A percentile compares a stretch with the other conserved stretches of the same genome.
Evolutionary conservation across 2,888 invertebrate species (phyloP).

Genomic region (Parapristionchus giblindavisi): DNA sequence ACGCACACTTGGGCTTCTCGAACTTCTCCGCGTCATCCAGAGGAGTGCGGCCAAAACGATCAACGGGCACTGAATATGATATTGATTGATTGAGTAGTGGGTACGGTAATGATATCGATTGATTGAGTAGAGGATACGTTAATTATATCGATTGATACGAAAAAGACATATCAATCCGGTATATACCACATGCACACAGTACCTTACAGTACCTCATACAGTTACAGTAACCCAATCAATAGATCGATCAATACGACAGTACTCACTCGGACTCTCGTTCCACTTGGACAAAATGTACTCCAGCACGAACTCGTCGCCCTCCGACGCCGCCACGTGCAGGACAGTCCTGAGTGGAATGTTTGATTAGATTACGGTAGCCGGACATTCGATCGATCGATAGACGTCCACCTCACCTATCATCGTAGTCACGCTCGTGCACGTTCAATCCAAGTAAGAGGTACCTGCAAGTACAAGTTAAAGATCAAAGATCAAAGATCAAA

Average conservation of each 20-base stretch:
- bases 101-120: conserved; percentile 26
- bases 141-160: too few species aligned
- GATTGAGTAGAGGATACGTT: neutral
- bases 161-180: too few species aligned
- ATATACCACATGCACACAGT: too few species aligned
- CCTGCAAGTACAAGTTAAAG: conserved; percentile 28
- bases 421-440: conserved; percentile 58
- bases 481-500: neutral
- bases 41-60: conserved; percentile 89
- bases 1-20: conserved; percentile 81
- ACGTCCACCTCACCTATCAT: conserved; percentile 49
- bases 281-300: conserved; percentile 57
- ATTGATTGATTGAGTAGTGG: neutral
- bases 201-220: neutral
- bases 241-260: neutral
- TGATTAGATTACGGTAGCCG: neutral
- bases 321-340: conserved; percentile 59
- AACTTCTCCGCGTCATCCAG: conserved; percentile 88
- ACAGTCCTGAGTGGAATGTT: conserved; percentile 37
- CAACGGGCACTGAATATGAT: conserved; percentile 45
- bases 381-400: neutral
- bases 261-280: conserved; percentile 54
- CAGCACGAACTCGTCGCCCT: conserved; percentile 54
- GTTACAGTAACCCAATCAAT: neutral
- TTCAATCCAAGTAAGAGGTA: conserved; percentile 56